These are phyloP conservation scores for Stegodyphus dumicola DNA, from an alignment of 1,140 invertebrate species.

Conservation along the genomic window DNA sequence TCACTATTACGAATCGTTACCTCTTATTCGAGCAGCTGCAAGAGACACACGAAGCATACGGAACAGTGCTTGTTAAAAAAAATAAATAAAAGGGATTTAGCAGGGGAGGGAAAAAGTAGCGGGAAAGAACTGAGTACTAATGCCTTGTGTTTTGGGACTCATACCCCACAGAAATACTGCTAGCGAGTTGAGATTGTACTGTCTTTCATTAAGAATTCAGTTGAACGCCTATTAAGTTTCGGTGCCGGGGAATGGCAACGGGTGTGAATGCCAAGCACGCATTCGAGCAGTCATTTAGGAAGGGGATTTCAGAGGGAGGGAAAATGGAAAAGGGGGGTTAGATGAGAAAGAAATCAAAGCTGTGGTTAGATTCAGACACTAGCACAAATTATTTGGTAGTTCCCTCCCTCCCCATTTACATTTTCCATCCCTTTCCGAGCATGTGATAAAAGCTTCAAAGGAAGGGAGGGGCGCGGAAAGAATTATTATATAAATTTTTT, in stretches of 20 bases:
- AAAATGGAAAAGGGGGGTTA: neutral
- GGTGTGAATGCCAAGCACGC: neutral
- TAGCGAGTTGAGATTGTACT: neutral
- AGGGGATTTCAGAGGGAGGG: neutral
- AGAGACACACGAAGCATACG: neutral
- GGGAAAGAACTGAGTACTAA: neutral
- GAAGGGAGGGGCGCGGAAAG: too few relatives aligned
- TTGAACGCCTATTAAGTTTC: neutral
- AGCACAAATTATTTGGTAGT: too few relatives aligned
- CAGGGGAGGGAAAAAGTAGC: neutral
- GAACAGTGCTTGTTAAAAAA: neutral
- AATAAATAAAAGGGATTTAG: neutral
- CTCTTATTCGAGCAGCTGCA: neutral
- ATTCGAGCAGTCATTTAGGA: neutral
- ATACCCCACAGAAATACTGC: neutral
- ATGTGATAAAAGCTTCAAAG: too few relatives aligned
- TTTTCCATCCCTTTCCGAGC: too few relatives aligned
- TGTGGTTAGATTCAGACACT: too few relatives aligned
- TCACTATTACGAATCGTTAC: constrained; percentile 35
- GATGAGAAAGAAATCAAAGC: neutral
- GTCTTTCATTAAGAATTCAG: neutral
- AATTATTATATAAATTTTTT: too few relatives aligned
- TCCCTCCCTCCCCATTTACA: too few relatives aligned
- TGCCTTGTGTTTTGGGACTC: neutral
- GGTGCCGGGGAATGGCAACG: neutral